Evolutionary conservation across 2,797 vertebrate species (phyloP).

Genomic region (Spinibarbus caldwelli): DNA sequence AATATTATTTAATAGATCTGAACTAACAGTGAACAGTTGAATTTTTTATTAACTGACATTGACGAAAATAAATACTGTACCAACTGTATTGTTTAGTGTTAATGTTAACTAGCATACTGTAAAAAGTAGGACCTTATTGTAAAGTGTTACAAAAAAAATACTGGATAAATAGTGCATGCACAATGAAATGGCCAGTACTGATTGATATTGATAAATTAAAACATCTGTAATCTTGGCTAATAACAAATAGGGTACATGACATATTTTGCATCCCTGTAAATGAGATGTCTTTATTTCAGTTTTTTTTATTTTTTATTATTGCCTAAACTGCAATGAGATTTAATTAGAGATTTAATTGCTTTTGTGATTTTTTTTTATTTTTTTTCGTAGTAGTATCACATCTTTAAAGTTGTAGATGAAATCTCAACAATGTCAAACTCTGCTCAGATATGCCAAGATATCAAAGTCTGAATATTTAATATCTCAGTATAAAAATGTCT

Average conservation of each 20-base stretch:
- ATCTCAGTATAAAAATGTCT: background rate
- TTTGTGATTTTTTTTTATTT: background rate
- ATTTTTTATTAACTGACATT: background rate
- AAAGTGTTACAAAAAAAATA: background rate
- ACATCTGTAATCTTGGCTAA: background rate
- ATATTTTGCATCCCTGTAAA: background rate
- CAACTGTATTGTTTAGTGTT: background rate
- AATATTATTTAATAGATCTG: background rate
- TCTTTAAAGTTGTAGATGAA: background rate
- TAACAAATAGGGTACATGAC: background rate
- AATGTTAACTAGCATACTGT: background rate
- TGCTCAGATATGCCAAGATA: constrained; percentile 7
- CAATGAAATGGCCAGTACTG: background rate
- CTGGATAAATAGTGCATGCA: background rate
- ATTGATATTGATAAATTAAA: background rate
- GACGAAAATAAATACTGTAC: background rate
- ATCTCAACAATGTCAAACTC: background rate
- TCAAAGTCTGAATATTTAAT: background rate
- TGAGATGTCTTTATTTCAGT: too few relatives aligned
- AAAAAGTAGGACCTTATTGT: too few relatives aligned
- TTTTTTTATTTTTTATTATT: too few relatives aligned
- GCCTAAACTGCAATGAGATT: background rate
- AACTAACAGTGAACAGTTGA: background rate
- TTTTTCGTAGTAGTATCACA: background rate
- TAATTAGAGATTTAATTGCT: background rate